Evolutionary conservation across 2,797 vertebrate species (phyloP).

Genomic region (Trichosurus vulpecula): DNA sequence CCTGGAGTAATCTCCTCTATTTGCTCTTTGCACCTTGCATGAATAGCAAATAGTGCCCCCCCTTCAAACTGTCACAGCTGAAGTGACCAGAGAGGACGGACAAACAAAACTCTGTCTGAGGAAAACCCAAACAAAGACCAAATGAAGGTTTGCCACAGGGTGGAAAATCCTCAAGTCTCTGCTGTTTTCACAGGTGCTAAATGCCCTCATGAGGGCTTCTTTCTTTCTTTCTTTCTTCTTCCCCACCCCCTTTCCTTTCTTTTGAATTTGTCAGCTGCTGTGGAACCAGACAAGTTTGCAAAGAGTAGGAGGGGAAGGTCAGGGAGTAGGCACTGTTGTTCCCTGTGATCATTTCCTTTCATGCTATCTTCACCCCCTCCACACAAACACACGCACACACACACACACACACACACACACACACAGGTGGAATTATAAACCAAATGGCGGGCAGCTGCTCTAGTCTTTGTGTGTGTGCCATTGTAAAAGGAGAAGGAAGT

Average conservation of each 20-base stretch:
- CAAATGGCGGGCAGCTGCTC: neutral
- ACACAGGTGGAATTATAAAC: slow-evolving; percentile 48
- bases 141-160: slow-evolving; percentile 54
- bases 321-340: neutral
- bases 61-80: slow-evolving; percentile 66
- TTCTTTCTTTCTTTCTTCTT: neutral
- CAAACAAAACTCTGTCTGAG: slow-evolving; percentile 54
- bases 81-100: slow-evolving; percentile 46
- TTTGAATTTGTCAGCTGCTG: neutral
- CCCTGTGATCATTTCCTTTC: slow-evolving; percentile 45
- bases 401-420: no score
- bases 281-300: slow-evolving; percentile 20
- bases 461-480: slow-evolving; percentile 4
- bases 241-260: fast-evolving
- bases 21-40: slow-evolving; percentile 65
- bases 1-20: slow-evolving; percentile 18
- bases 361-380: neutral
- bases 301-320: neutral
- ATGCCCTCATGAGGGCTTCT: slow-evolving; percentile 54
- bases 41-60: slow-evolving; percentile 70
- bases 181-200: slow-evolving; percentile 69
- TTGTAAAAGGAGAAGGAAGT: slow-evolving; percentile 27
- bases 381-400: no score
- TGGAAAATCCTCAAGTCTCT: slow-evolving; percentile 55
- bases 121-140: slow-evolving; percentile 59